Conservation (phyloP, 30 jellyfish, hydroid and myxozoan genomes). For the Pelagia noctiluca region DNA sequence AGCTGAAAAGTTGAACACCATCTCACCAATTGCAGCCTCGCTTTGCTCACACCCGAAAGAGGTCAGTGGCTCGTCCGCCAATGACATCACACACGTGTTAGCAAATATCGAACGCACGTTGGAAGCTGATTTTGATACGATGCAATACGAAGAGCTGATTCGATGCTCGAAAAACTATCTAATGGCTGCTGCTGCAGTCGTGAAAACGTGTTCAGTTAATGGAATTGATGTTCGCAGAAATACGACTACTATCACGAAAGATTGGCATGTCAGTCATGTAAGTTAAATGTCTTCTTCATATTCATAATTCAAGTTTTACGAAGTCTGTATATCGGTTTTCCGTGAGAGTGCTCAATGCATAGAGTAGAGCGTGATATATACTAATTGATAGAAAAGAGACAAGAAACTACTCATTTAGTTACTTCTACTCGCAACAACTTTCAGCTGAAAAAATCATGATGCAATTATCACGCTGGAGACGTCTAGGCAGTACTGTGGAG, state of each 20-base stretch:
- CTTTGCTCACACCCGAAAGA: not conserved
- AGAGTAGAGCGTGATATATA: too few relatives aligned
- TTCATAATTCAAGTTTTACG: too few relatives aligned
- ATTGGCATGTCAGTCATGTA: too few relatives aligned
- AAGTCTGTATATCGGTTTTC: too few relatives aligned
- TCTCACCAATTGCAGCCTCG: constrained; percentile 9
- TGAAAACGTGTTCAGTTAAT: not conserved
- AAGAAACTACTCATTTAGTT: too few relatives aligned
- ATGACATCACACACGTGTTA: not conserved
- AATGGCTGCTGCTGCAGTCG: not conserved
- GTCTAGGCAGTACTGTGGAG: too few relatives aligned
- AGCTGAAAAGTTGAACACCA: not conserved
- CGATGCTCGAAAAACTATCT: not conserved
- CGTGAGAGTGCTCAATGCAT: too few relatives aligned
- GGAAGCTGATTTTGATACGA: not conserved
- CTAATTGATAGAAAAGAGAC: too few relatives aligned
- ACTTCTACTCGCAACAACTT: too few relatives aligned
- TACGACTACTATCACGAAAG: constrained; percentile 1
- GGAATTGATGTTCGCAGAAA: constrained; percentile 2
- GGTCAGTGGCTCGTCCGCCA: not conserved
- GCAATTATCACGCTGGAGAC: too few relatives aligned
- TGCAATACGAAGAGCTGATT: not conserved
- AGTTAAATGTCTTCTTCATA: too few relatives aligned
- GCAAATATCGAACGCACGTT: not conserved
- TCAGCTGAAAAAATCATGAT: too few relatives aligned